Conservation (phyloP, 2,113 vertebrate species). For the Morone chrysops region DNA sequence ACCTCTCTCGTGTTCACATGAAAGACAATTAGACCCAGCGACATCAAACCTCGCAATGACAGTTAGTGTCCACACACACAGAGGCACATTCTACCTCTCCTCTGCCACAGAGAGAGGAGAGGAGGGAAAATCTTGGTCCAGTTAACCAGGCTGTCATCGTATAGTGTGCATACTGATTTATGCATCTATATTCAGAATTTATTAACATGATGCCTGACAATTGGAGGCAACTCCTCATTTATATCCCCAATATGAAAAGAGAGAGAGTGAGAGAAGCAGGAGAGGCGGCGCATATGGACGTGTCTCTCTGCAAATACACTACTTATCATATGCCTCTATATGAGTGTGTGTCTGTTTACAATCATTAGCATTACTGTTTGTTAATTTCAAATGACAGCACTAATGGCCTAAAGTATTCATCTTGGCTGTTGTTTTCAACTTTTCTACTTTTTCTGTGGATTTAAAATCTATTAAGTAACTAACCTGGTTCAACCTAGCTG, state of each 20-base stretch:
- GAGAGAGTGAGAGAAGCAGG: slow-evolving; percentile 26
- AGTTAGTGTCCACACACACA: slow-evolving; percentile 74
- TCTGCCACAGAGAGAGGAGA: slow-evolving; percentile 20
- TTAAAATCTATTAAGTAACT: neutral
- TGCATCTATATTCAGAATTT: slow-evolving; percentile 86
- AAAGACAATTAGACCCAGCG: slow-evolving; percentile 95
- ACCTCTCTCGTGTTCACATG: slow-evolving; percentile 90
- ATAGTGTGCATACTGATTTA: slow-evolving; percentile 80
- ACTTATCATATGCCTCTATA: neutral
- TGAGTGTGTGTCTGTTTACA: neutral
- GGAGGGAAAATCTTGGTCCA: neutral
- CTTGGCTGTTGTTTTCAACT: neutral
- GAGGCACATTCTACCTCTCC: neutral
- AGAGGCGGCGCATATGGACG: slow-evolving; percentile 17
- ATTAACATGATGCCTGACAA: slow-evolving; percentile 86
- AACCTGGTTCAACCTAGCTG: too few relatives aligned
- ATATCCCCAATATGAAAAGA: slow-evolving; percentile 52
- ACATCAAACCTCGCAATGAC: slow-evolving; percentile 94
- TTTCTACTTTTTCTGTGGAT: neutral
- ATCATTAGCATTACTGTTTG: neutral
- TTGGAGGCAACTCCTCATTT: slow-evolving; percentile 74
- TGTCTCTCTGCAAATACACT: neutral
- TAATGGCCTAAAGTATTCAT: neutral
- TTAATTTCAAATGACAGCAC: neutral
- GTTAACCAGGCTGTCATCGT: neutral